Conservation (phyloP, 2,113 vertebrate genomes). For the Himantopus leucocephalus region DNA sequence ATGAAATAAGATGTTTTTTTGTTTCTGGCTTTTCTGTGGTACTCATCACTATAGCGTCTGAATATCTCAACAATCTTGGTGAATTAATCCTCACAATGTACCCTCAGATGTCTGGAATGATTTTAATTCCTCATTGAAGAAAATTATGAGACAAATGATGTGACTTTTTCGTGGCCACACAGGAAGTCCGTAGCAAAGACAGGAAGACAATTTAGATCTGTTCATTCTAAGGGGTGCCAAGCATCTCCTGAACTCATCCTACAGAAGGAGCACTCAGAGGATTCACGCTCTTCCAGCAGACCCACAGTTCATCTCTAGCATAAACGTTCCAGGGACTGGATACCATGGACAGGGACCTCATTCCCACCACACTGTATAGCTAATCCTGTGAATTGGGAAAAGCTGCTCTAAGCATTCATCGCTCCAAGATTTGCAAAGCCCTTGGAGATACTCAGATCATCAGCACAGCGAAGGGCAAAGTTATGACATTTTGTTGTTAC, state of each 20-base stretch:
- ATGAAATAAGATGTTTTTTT: constrained; percentile 46
- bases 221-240: neutral
- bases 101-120: constrained; percentile 19
- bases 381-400: neutral
- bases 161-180: neutral
- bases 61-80: constrained; percentile 29
- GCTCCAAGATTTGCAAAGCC: neutral
- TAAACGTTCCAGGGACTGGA: neutral
- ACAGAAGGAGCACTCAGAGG: neutral
- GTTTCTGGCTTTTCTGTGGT: constrained; percentile 55
- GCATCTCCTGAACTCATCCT: neutral
- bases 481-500: neutral
- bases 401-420: neutral
- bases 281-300: neutral
- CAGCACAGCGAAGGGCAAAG: neutral
- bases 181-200: neutral
- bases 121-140: constrained; percentile 29
- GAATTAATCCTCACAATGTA: constrained; percentile 33
- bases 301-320: neutral
- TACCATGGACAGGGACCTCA: constrained; percentile 27
- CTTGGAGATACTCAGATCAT: neutral
- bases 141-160: neutral
- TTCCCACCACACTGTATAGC: neutral
- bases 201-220: neutral
- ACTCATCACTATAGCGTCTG: constrained; percentile 32